Evolutionary conservation across 2,888 invertebrate genomes (phyloP), one percentile per base, ranked within the genome.

Genomic region (Uloborus plumipes): DNA sequence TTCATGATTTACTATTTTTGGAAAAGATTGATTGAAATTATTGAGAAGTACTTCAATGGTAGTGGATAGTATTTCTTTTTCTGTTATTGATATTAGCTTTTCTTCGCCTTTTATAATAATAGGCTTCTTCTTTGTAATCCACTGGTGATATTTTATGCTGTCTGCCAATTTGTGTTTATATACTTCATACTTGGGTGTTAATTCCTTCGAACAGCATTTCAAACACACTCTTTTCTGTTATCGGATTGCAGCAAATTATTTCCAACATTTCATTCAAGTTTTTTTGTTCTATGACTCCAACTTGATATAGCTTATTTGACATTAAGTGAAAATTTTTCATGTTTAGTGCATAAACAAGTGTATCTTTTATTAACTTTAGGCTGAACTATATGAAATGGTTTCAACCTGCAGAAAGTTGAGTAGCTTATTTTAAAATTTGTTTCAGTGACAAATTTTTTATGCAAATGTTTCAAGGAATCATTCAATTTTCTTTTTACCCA

Each of bases 391-490:
- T 55, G 55, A 55, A 55, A 55, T 9, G 55, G 55, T 14, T 55
- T 55, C 55, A 55, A 55, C 16, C 18, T 55, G 18, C 55, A 55
- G 55, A 55, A 55, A 55, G 55, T 55, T 15, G 55, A 55, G 55
- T 55, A 20, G 1, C 55, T 9, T 55, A 55, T 55, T 55, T 55
- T 55, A 14, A 55, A 55, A 55, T 55, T 55, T 11, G 55, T 15
- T 55, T 55, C 55, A 9, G n/a, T 55, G 11, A 55, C 55, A 15
- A 11, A 55, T 9, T 55, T 55, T 18, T 55, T 9, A 14, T 55
- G 55, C 55, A 55, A 55, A 55, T 55, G 4, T 55, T 11, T 55
- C 18, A 55, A 7, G 18, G 55, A 20, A 6, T 55, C 18, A 55
- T 55, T 55, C 16, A 55, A 20, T 55, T 55, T 55, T 55, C 55